Evolutionary conservation across 2,113 vertebrate species (phyloP).

Genomic region (Blennius ocellaris): DNA sequence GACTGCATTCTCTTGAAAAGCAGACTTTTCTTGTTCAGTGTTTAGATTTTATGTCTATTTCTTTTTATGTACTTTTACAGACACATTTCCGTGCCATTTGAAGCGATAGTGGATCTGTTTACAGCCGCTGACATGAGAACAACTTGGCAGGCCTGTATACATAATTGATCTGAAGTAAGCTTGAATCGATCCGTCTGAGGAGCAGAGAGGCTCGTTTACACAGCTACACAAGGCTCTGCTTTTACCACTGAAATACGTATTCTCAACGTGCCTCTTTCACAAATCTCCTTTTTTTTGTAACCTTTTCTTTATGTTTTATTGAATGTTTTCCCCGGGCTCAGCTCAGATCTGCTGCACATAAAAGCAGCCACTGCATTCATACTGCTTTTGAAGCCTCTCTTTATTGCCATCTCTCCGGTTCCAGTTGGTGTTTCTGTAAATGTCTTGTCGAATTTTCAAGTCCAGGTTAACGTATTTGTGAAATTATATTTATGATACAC

Average conservation of each 20-base stretch:
- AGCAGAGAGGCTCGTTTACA: neutral
- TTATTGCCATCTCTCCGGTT: slow-evolving; percentile 3
- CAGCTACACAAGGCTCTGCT: neutral
- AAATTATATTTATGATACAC: slow-evolving; percentile 30
- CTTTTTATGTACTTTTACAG: neutral
- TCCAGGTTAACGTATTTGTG: neutral
- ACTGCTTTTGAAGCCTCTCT: slow-evolving; percentile 6
- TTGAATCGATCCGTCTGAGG: neutral
- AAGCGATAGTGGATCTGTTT: neutral
- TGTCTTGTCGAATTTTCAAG: slow-evolving; percentile 11
- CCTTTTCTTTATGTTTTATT: neutral
- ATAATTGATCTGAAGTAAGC: slow-evolving; percentile 40
- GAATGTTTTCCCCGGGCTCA: neutral
- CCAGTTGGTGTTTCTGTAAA: neutral
- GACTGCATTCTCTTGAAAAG: neutral
- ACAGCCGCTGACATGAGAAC: slow-evolving; percentile 14
- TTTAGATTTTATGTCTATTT: neutral
- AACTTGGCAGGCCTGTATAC: slow-evolving; percentile 5
- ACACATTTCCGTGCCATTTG: slow-evolving; percentile 3
- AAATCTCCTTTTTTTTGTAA: neutral
- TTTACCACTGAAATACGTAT: neutral
- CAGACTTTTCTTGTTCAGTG: neutral
- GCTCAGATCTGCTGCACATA: neutral
- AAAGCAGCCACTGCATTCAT: no score
- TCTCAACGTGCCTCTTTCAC: neutral